These are phyloP conservation scores for Acanthococcus lagerstroemiae DNA, from an alignment of 2,888 invertebrate genomes.

Conservation along the genomic window DNA sequence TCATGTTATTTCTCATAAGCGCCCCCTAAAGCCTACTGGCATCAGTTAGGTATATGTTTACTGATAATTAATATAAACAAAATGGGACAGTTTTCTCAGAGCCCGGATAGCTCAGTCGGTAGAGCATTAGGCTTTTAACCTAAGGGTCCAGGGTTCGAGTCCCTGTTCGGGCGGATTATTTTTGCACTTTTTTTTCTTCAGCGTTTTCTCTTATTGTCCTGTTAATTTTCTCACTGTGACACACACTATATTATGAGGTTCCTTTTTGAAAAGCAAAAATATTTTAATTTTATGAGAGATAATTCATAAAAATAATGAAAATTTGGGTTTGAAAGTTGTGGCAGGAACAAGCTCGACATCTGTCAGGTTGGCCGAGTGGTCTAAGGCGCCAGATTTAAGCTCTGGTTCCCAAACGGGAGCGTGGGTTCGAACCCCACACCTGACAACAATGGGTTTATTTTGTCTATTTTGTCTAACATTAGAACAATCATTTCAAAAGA, in stretches of 20 bases:
- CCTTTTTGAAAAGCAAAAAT: too few relatives aligned
- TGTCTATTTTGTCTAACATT: not conserved
- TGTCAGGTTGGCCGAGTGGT: constrained; percentile 71
- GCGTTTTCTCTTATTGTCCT: not conserved
- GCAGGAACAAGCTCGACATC: too few relatives aligned
- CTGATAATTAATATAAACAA: too few relatives aligned
- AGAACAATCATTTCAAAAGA: not conserved
- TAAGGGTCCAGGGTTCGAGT: constrained; percentile 40
- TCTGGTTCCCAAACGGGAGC: constrained; percentile 71
- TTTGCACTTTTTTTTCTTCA: constrained; percentile 8
- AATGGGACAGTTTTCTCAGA: not conserved
- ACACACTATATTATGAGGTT: too few relatives aligned
- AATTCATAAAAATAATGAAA: not conserved
- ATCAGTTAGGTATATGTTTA: too few relatives aligned
- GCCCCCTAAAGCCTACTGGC: too few relatives aligned
- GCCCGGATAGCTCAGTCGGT: constrained; percentile 41
- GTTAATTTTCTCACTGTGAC: too few relatives aligned
- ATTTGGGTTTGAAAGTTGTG: too few relatives aligned
- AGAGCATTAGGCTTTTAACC: constrained; percentile 41
- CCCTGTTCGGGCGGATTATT: constrained; percentile 39
- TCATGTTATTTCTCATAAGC: too few relatives aligned
- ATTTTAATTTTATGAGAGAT: not conserved
- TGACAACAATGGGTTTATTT: constrained; percentile 35
- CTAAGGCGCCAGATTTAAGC: constrained; percentile 76
- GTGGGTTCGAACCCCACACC: constrained; percentile 75